Percentiles rank a stretch among this genome's conserved stretches.
These are phyloP conservation scores for Cartodere bifasciata DNA, from an alignment of 2,888 invertebrate species.

Conservation along the genomic window DNA sequence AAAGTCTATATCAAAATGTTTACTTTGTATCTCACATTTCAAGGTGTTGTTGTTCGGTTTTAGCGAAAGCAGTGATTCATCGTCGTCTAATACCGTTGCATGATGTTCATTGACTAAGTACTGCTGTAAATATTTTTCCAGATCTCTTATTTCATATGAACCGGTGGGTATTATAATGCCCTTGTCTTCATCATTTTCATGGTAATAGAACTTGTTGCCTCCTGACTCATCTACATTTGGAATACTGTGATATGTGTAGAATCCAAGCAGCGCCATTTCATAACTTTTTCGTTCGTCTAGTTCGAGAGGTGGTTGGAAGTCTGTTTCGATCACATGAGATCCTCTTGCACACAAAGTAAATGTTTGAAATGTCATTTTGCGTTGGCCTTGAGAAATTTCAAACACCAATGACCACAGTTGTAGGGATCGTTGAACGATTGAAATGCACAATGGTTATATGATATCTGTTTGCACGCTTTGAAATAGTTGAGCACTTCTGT, in stretches of 20 bases:
- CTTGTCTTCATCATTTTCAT: no score
- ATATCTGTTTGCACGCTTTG: conserved; percentile 5
- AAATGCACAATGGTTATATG: conserved; percentile 5
- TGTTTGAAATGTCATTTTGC: no score
- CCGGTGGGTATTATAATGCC: no score
- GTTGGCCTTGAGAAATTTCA: no score
- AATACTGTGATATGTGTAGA: conserved; percentile 6
- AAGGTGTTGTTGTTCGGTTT: conserved; percentile 6
- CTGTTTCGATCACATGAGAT: no score
- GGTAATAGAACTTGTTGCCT: neutral
- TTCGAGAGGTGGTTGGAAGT: conserved; percentile 5
- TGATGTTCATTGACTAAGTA: conserved; percentile 1
- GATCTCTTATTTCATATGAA: conserved; percentile 8
- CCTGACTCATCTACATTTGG: conserved; percentile 3
- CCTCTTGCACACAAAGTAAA: no score
- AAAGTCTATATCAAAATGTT: conserved; percentile 5
- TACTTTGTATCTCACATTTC: conserved; percentile 5
- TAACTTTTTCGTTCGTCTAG: conserved; percentile 4
- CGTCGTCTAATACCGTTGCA: neutral
- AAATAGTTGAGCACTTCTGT: conserved; percentile 6
- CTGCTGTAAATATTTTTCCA: conserved; percentile 2
- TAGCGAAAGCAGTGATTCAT: conserved; percentile 3
- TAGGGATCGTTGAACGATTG: neutral
- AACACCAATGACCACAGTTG: conserved; percentile 8
- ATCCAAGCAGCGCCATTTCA: conserved; percentile 7